Base-by-base conservation (phyloP, 2,888 invertebrate species). In the Drosophila koepferae region DNA sequence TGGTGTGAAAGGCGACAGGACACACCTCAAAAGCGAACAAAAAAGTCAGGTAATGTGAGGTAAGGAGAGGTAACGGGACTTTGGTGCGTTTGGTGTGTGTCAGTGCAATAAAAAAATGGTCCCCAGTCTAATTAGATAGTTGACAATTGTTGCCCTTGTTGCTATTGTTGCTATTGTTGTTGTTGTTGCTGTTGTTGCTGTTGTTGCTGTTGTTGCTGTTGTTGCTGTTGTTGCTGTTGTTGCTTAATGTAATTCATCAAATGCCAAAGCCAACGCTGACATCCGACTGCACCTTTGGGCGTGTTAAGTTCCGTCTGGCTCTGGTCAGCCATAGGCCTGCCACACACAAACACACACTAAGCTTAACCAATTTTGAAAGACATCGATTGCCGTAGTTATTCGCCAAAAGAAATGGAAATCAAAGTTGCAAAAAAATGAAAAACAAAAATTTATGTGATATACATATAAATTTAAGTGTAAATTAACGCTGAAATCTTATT, bases 91-190 rank as follows among this genome's bases (percentile, higher is more conserved):
- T 54, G 34, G 62, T 58, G 71, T 72, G 67, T 76, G 74, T 60
- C 62, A 68, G 71, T 84, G 87, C 89, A 88, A 84, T 88, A 86
- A 86, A 86, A 86, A 86, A 67, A 63, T 74, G 82, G 86, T 86
- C 86, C 86, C 86, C 74, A 86, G 89, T 86, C 86, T 86, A 86
- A 86, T 86, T 86, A 86, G 86, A 88, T 80, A 86, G 86, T 83
- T 84, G 80, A 77, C 74, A 72, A 72, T 80, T 74, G 79, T 61
- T 63, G 73, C 60, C 59, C 38, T 55, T 62, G 38, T 6, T 53
- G 46, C 28, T 59, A 34, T 53, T 60, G 63, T 23, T 74, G 70
- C 12, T 36, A 67, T 41, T 65, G 36, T 4, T 23, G 23, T 3
- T 53, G 69, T 41, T 65, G 51, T 2, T 54, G 38, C 14, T 23